Evolutionary conservation across 2,888 invertebrate genomes (phyloP).

Genomic region (Acrobasis suavella): DNA sequence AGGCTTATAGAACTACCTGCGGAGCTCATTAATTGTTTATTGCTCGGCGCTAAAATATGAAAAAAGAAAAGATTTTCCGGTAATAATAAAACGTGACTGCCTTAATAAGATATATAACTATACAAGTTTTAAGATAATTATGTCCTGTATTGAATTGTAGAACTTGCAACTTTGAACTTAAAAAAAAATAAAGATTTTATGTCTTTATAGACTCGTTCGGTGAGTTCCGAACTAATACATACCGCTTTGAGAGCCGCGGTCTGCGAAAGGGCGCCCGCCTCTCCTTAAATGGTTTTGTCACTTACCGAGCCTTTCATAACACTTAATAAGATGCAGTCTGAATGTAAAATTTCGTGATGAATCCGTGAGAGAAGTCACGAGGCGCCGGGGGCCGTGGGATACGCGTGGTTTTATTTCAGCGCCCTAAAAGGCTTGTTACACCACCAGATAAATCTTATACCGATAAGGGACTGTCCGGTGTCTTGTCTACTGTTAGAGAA

Average conservation of each 20-base stretch:
- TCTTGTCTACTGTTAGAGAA: neutral
- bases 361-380: constrained; percentile 74
- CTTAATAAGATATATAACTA: too few relatives aligned
- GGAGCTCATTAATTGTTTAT: too few relatives aligned
- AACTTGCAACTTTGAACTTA: neutral
- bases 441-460: neutral
- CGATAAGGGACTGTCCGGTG: constrained; percentile 18
- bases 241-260: constrained; percentile 10
- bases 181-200: neutral
- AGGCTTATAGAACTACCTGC: too few relatives aligned
- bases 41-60: too few relatives aligned
- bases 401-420: constrained; percentile 59
- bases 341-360: constrained; percentile 76
- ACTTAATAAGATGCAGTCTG: constrained; percentile 71
- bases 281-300: constrained; percentile 71
- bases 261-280: constrained; percentile 29
- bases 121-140: too few relatives aligned
- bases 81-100: too few relatives aligned
- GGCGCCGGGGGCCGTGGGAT: constrained; percentile 66
- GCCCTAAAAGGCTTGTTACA: constrained; percentile 12
- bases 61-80: too few relatives aligned
- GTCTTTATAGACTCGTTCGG: constrained; percentile 5
- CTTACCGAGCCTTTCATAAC: constrained; percentile 73
- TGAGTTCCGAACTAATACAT: constrained; percentile 17
- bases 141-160: too few relatives aligned